Evolutionary conservation across 2,113 vertebrate species (phyloP).

Genomic region (Cercocebus atys): DNA sequence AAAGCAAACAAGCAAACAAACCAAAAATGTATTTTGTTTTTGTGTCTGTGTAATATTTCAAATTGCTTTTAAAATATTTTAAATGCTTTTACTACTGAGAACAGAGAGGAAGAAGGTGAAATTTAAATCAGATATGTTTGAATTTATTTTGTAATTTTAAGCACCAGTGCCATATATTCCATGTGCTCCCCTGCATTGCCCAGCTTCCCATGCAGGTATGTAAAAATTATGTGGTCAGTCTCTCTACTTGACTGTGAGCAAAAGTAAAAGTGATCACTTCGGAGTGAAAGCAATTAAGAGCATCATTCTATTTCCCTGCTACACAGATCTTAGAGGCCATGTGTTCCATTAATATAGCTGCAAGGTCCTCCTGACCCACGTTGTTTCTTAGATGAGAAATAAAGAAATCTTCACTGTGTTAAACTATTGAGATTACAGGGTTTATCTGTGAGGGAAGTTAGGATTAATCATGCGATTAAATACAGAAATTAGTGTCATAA

Average conservation of each 20-base stretch:
- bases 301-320: background rate
- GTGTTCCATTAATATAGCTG: background rate
- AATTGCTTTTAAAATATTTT: conserved; percentile 11
- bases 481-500: background rate
- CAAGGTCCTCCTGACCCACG: background rate
- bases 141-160: conserved; percentile 16
- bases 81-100: conserved; percentile 30
- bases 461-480: background rate
- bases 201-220: background rate
- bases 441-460: background rate
- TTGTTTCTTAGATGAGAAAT: background rate
- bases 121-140: conserved; percentile 16
- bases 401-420: background rate
- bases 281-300: background rate
- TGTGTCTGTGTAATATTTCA: background rate
- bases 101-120: background rate
- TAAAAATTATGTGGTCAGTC: background rate
- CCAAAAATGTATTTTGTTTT: background rate
- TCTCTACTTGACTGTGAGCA: background rate
- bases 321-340: background rate
- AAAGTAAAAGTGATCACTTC: background rate
- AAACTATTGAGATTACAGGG: background rate
- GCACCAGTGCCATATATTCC: background rate
- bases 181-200: background rate
- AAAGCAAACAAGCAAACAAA: conserved; percentile 1